Conservation (phyloP, 2,113 vertebrate species). For the Pteronura brasiliensis region DNA sequence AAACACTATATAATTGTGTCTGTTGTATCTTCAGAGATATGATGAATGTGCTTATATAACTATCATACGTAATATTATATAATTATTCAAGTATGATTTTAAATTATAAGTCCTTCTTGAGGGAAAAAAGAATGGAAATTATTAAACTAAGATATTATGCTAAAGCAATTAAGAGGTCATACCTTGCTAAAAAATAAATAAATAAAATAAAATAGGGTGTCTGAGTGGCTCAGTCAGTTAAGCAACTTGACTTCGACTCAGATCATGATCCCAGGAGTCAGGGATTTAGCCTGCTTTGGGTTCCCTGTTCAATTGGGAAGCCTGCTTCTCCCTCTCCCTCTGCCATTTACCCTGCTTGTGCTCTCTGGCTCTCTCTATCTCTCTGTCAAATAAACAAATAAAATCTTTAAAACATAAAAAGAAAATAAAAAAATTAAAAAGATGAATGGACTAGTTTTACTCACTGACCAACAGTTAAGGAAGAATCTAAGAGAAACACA, state of each 20-base stretch:
- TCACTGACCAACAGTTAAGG: background rate
- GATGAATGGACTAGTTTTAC: background rate
- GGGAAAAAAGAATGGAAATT: background rate
- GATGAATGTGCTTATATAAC: background rate
- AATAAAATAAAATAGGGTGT: too few species aligned
- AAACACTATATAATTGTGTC: background rate
- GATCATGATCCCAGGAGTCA: too few species aligned
- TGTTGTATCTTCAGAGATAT: background rate
- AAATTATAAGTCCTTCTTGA: slow-evolving; percentile 36
- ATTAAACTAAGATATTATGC: background rate
- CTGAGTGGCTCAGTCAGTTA: too few species aligned
- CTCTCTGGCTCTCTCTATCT: too few species aligned
- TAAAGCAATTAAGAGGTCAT: background rate
- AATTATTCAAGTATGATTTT: slow-evolving; percentile 36
- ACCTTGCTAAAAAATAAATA: background rate
- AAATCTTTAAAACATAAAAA: too few species aligned
- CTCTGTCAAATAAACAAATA: too few species aligned
- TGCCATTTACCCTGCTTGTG: too few species aligned
- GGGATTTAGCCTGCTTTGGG: too few species aligned
- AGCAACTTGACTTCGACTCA: too few species aligned
- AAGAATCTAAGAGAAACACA: background rate
- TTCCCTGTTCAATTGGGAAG: too few species aligned
- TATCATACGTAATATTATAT: background rate
- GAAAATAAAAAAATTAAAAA: too few species aligned
- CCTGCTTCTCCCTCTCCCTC: too few species aligned